These are phyloP conservation scores for Ianthella basta DNA, from an alignment of 37 sponge, comb jelly and placozoan species.

Conservation along the genomic window DNA sequence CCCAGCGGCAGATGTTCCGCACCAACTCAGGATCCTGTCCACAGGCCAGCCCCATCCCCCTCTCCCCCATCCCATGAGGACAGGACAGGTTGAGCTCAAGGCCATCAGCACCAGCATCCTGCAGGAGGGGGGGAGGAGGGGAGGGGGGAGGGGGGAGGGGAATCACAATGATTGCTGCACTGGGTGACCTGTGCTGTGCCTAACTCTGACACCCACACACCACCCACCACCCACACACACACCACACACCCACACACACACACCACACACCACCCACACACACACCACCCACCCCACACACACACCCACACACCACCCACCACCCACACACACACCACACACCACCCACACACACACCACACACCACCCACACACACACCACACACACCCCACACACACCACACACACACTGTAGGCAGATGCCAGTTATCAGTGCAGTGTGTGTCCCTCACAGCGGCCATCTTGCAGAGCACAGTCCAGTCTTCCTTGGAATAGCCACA, in stretches of 20 bases:
- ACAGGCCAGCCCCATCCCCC: slow-evolving; percentile 97
- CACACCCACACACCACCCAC: background rate
- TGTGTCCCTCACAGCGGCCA: slow-evolving; percentile 57
- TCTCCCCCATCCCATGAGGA: slow-evolving; percentile 97
- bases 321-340: background rate
- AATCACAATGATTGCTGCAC: background rate
- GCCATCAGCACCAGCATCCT: slow-evolving; percentile 93
- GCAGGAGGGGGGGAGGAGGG: background rate
- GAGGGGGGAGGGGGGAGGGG: background rate
- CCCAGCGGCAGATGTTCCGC: slow-evolving; percentile 92
- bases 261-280: background rate
- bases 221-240: slow-evolving; percentile 1
- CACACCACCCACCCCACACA: background rate
- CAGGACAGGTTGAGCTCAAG: slow-evolving; percentile 96
- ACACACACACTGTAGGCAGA: too few relatives aligned
- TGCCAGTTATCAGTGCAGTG: too few relatives aligned
- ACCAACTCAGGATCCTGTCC: slow-evolving; percentile 92
- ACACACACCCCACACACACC: too few relatives aligned
- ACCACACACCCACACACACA: background rate
- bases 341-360: slow-evolving; percentile 9
- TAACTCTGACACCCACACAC: too few relatives aligned
- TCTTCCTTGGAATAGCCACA: slow-evolving; percentile 89
- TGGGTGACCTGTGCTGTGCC: too few relatives aligned
- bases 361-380: slow-evolving; percentile 9
- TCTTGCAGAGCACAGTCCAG: slow-evolving; percentile 79